Percentiles rank a stretch among this genome's conserved stretches.
Evolutionary conservation across 2,797 vertebrate species (phyloP).

Genomic region (Cirrhinus molitorella): DNA sequence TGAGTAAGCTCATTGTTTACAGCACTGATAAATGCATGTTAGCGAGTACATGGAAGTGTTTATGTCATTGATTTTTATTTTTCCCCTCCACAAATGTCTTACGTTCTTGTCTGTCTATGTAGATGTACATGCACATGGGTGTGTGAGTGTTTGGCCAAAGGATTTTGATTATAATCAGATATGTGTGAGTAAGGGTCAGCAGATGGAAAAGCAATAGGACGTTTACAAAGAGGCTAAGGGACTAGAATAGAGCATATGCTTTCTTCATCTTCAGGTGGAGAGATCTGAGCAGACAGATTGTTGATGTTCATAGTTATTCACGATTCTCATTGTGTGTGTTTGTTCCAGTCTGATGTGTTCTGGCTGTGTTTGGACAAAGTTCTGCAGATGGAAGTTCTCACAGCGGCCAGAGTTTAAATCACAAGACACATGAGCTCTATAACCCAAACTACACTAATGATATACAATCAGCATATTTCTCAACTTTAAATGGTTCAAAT

Average conservation of each 20-base stretch:
- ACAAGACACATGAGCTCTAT: not conserved
- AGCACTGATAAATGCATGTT: not conserved
- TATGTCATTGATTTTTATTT: constrained; percentile 1
- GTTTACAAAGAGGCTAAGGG: constrained; percentile 11
- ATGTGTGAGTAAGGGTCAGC: constrained; percentile 50
- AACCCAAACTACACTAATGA: constrained; percentile 3
- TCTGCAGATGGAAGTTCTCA: not conserved
- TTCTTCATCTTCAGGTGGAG: constrained; percentile 11
- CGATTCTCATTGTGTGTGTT: constrained; percentile 40
- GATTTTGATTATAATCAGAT: constrained; percentile 61
- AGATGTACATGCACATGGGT: not conserved
- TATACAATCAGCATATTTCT: not conserved
- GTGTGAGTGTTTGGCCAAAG: constrained; percentile 41
- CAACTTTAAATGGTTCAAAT: not conserved
- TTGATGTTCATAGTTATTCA: constrained; percentile 35
- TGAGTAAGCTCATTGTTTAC: constrained; percentile 5
- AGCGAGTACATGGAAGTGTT: constrained; percentile 16
- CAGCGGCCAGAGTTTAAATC: constrained; percentile 7
- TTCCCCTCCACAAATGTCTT: not conserved
- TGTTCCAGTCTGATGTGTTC: constrained; percentile 11
- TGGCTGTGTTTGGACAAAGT: constrained; percentile 21
- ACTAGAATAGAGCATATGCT: not conserved
- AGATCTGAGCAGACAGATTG: not conserved
- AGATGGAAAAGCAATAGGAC: constrained; percentile 43
- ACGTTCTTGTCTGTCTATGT: not conserved